Base-by-base conservation (phyloP, 1,140 invertebrate genomes). In the Dryas iulia region DNA sequence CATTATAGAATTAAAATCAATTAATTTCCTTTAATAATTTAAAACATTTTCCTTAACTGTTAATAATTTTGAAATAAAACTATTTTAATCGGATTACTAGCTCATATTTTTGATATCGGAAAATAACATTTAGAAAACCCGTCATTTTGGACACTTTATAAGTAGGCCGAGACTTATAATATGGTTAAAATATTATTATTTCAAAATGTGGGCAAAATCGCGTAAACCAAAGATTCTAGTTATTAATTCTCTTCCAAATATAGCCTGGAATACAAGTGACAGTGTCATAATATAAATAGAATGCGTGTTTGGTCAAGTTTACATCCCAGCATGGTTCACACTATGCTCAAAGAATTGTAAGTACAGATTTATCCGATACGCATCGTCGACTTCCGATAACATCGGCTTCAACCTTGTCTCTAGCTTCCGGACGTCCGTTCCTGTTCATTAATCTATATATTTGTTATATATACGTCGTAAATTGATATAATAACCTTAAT, bases 361-460 rank as follows among this genome's bases (percentile, higher is more conserved):
- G 39, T 47, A 47, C 8, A 47, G 59, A 60, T 67, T 59, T 54
- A 35, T 70, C 56, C 60, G 62, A 62, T 56, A 65, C 62, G 73
- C 73, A 67, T 73, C 69, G 52, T 5, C 67, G 61, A 72, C 71
- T 81, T 77, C 74, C 70, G 73, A 72, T 74, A 75, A 67, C 61
- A 72, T 71, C 66, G 53, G 66, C 61, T 58, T 30, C 64, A 71
- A 60, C 73, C 76, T 77, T 78, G 70, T 30, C 56, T 31, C 54
- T 69, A 53, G 12, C 72, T 78, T 78, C 78, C 78, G 76, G 69
- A 71, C 53, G 24, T 66, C 60, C 62, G 68, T 71, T 72, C 57
- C 57, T 70, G 63, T 30, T 68, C 21, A 66, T 3, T n/a, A 1
- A 18, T 47, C 14, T 47, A 47, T 47, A 18, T 18, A 39, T 47